Evolutionary conservation across 2,797 vertebrate species (phyloP), one percentile per base, ranked within the genome.

Genomic region (Scleropages formosus): DNA sequence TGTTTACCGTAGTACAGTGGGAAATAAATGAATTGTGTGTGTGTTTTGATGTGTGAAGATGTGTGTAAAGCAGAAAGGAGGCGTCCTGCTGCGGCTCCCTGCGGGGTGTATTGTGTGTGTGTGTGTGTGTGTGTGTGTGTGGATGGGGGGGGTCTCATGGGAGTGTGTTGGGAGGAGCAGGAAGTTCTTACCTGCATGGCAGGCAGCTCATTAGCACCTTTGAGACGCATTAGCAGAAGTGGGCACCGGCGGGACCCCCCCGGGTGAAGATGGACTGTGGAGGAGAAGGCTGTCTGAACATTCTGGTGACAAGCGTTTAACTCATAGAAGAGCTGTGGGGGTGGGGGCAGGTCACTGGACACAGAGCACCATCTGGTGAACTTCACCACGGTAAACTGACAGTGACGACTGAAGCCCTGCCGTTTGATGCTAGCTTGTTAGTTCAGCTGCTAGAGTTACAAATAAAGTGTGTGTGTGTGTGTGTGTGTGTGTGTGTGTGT

Each of bases 291-390:
- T 39, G 31, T 39, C 39, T 39, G n/a, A n/a, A n/a, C n/a, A n/a
- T n/a, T 39, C 31, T 39, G 31, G 26, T 46, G 56, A 73, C 31
- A 71, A 13, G 73, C 74, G 74, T 81, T 65, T 82, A 58, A 80
- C 65, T 53, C 62, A 78, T 22, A 79, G 44, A 67, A 62, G 71
- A 78, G 4, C 13, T 49, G 46, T 47, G 46, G 62, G 22, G 31
- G 63, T 20, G 49, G 60, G 65, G 49, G 65, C 63, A 79, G 78
- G 81, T 75, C 71, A 71, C 78, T 77, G 72, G 81, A 76, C 77
- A 82, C 65, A 60, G 74, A 80, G 81, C 83, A 58, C 84, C 88
- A 85, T 83, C 82, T 82, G 80, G 70, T 78, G 72, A 77, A 66
- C 56, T 20, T 44, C 51, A 64, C 13, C 60, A 74, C 47, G 77